Percentiles rank a stretch among this genome's conserved stretches.
phyloP scores from a whole-genome alignment of 2,113 vertebrate genomes.

The Paracanthobrama guichenoti region DNA sequence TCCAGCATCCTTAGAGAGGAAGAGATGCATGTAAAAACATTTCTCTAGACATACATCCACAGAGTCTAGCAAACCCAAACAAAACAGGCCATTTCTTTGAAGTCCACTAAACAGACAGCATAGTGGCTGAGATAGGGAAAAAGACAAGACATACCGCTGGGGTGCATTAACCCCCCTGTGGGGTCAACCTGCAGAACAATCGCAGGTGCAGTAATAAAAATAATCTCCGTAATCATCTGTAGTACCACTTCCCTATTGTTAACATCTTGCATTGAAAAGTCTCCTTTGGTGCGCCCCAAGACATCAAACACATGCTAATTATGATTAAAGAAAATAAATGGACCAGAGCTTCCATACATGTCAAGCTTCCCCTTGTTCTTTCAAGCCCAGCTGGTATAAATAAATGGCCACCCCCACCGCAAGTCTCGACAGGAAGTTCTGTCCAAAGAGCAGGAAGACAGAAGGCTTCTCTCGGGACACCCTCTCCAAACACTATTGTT shows the following conservation, averaged over 20 bases:
- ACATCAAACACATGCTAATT: constrained; percentile 77
- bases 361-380: constrained; percentile 65
- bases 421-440: constrained; percentile 75
- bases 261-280: constrained; percentile 61
- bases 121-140: constrained; percentile 51
- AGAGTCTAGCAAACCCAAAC: constrained; percentile 36
- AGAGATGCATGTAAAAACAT: constrained; percentile 23
- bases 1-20: constrained; percentile 59
- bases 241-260: constrained; percentile 74
- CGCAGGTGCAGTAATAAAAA: constrained; percentile 68
- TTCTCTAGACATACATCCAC: constrained; percentile 25
- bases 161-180: constrained; percentile 61
- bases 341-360: constrained; percentile 61
- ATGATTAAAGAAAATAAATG: constrained; percentile 66
- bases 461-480: constrained; percentile 76
- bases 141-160: constrained; percentile 51
- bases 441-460: constrained; percentile 77
- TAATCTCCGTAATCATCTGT: constrained; percentile 68
- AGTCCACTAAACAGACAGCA: constrained; percentile 41
- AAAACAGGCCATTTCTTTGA: constrained; percentile 46
- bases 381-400: constrained; percentile 75
- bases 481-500: constrained; percentile 82
- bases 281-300: constrained; percentile 57
- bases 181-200: constrained; percentile 66
- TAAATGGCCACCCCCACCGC: constrained; percentile 70